Percentiles rank a stretch among this genome's conserved stretches.
Evolutionary conservation across 2,797 vertebrate genomes (phyloP).

Genomic region (Ataeniobius toweri): DNA sequence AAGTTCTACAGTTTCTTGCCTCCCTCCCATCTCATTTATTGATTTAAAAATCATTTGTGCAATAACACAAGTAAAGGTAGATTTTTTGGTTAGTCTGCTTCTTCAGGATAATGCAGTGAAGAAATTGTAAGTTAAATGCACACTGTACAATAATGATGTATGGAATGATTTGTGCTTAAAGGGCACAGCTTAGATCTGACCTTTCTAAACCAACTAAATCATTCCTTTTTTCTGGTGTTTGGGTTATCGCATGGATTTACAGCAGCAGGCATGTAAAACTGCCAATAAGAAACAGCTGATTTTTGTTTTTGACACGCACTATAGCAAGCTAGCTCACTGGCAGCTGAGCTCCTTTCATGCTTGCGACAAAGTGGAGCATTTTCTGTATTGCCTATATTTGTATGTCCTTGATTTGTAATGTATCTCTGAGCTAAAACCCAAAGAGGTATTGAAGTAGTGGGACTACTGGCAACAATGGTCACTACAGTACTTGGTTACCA

Average conservation of each 20-base stretch:
- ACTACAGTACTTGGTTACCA: not conserved
- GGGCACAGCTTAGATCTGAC: not conserved
- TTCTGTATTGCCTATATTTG: not conserved
- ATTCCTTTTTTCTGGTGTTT: not conserved
- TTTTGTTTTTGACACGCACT: not conserved
- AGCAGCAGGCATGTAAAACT: not conserved
- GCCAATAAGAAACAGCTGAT: not conserved
- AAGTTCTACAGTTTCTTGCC: conserved; percentile 19
- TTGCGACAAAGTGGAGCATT: not conserved
- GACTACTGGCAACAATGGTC: not conserved
- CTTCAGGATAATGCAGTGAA: conserved; percentile 12
- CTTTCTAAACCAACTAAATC: not conserved
- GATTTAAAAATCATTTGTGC: not conserved
- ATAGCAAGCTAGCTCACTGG: not conserved
- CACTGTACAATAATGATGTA: conserved; percentile 74
- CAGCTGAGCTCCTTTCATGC: not conserved
- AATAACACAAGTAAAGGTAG: conserved; percentile 11
- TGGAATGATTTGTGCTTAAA: not conserved
- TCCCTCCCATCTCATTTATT: not conserved
- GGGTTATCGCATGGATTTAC: not conserved
- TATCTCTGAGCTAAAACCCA: not conserved
- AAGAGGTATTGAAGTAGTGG: not conserved
- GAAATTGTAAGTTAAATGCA: conserved; percentile 32
- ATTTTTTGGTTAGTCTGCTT: conserved; percentile 26
- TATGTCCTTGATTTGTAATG: not conserved